Evolutionary conservation across 2,888 invertebrate species (phyloP).

Genomic region (Andrena marginata): DNA sequence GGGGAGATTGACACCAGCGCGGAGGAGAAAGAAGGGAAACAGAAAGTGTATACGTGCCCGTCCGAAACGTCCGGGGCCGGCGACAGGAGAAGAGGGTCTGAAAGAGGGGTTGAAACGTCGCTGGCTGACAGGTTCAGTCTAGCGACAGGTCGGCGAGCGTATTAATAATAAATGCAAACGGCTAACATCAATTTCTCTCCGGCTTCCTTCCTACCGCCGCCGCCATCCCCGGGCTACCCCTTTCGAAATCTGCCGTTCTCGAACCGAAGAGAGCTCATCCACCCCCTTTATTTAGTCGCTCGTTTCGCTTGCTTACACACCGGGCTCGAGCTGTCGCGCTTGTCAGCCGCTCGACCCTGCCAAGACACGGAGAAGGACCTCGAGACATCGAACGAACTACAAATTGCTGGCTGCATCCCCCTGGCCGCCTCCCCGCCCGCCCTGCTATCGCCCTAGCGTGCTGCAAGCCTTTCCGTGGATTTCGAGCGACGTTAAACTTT

Average conservation of each 20-base stretch:
- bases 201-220: conserved; percentile 55
- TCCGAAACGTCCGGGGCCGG: conserved; percentile 57
- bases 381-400: conserved; percentile 68
- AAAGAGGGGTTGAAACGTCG: conserved; percentile 74
- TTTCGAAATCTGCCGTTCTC: conserved; percentile 46
- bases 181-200: conserved; percentile 83
- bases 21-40: conserved; percentile 44
- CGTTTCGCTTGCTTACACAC: conserved; percentile 72
- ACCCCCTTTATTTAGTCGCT: conserved; percentile 71
- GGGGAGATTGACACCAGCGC: conserved; percentile 66
- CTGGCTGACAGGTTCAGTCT: conserved; percentile 79
- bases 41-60: conserved; percentile 54
- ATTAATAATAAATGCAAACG: conserved; percentile 84
- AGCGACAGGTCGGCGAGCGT: conserved; percentile 81
- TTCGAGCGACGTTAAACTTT: conserved; percentile 56
- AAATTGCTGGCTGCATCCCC: conserved; percentile 66
- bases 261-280: conserved; percentile 48
- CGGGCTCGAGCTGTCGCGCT: conserved; percentile 58
- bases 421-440: conserved; percentile 2
- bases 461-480: conserved; percentile 53
- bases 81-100: conserved; percentile 73
- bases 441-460: conserved; percentile 22
- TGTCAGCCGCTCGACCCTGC: conserved; percentile 58
- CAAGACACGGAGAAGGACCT: conserved; percentile 59
- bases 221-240: conserved; percentile 43